A percentile compares a stretch with the other conserved stretches of the same genome.
Evolutionary conservation across 2,113 vertebrate genomes (phyloP).

Genomic region (Equus quagga): DNA sequence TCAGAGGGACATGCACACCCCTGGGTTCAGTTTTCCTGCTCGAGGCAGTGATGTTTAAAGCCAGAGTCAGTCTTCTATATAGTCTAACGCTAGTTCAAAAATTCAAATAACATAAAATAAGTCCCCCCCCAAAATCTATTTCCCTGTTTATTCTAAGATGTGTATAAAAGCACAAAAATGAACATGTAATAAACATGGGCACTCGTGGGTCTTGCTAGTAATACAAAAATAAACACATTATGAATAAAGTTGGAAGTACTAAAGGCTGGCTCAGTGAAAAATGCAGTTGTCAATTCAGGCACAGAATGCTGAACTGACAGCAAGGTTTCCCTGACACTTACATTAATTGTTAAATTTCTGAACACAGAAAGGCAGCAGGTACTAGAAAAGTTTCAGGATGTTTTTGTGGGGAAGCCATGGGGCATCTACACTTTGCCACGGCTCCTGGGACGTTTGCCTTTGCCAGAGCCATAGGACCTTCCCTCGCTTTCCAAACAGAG

Average conservation of each 20-base stretch:
- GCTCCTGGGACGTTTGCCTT: background rate
- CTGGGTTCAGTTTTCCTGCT: background rate
- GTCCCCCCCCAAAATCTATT: background rate
- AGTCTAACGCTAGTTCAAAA: background rate
- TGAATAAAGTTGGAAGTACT: background rate
- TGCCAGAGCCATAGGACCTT: background rate
- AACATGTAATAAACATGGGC: background rate
- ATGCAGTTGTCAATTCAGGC: background rate
- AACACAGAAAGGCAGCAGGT: background rate
- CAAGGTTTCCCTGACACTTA: background rate
- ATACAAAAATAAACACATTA: background rate
- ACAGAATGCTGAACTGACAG: background rate
- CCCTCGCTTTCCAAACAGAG: background rate
- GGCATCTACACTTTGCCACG: background rate
- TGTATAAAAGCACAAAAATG: background rate
- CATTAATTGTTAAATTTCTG: background rate
- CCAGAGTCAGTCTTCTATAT: background rate
- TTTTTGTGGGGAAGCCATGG: background rate
- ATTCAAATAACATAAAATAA: background rate
- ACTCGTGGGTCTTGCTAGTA: background rate
- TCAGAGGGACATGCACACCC: background rate
- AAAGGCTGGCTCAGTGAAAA: background rate
- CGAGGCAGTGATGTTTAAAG: background rate
- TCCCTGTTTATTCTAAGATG: background rate
- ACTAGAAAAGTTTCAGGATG: background rate